Base-by-base conservation (phyloP, 2,797 vertebrate species). In the Poeciliopsis gracilis region DNA sequence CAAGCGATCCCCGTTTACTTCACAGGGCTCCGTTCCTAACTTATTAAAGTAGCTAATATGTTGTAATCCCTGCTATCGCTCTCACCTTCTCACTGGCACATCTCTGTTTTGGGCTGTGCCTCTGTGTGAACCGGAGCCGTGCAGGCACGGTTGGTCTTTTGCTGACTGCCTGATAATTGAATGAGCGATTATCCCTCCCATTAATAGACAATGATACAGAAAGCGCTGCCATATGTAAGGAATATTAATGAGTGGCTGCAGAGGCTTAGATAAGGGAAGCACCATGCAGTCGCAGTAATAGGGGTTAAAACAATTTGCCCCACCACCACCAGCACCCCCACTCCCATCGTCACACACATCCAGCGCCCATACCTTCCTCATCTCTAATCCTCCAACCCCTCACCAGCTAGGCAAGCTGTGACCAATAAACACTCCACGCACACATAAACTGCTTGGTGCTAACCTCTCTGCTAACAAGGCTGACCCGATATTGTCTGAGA, bases 241-340 rank as follows among this genome's bases (percentile, higher is more conserved):
- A 98, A 99, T 99, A 99, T 98, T 99, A 98, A 99, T 98, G 97
- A 99, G 97, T 95, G 96, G 97, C 98, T 99, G 98, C 96, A 94
- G 93, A 92, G 90, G 95, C 96, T 82, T 91, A 97, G 98, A 99
- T 99, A 99, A 99, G 97, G 91, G 90, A 90, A 89, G 90, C 85
- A 38, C 88, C 86, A 76, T 84, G 91, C 84, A 77, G 86, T 91
- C 78, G 89, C 91, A 92, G 93, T 94, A 95, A 94, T 94, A 93
- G 94, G 94, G 95, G 95, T 95, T 96, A 95, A 95, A 95, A 95
- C 94, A 95, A 95, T 96, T 95, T 94, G 93, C 90, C 92, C 91
- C 91, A 77, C 59, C 77, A 46, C 73, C 90, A 49, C 77, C 72
- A 49, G 66, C 83, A 81, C 77, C 82, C 81, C 53, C 72, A 67